Percentiles rank a stretch among this genome's conserved stretches.
Conservation (phyloP, 64 coral and sea anemone genomes). For the Pocillopora damicornis region DNA sequence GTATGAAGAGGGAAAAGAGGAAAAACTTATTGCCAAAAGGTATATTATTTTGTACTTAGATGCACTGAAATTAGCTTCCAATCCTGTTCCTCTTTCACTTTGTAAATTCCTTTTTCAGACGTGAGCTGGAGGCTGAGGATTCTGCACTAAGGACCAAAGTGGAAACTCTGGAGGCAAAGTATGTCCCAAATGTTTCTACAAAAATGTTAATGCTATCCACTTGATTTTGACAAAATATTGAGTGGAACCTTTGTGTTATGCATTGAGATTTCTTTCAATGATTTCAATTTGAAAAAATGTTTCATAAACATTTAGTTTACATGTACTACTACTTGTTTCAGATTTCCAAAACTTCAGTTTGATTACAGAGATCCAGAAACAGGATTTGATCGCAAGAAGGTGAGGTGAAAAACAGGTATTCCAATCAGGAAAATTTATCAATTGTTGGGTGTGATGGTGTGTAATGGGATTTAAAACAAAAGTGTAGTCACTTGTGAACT, state of each 20-base stretch:
- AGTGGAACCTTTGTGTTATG: no score
- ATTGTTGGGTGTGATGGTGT: no score
- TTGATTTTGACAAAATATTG: no score
- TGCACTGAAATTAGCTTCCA: neutral
- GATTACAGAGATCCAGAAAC: conserved; percentile 92
- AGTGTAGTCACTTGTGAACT: no score
- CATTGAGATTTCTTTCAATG: no score
- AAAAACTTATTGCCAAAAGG: conserved; percentile 69
- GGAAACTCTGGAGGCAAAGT: conserved; percentile 92
- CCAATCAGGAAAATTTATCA: no score
- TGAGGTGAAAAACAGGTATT: conserved; percentile 10
- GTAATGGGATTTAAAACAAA: no score
- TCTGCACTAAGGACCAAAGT: conserved; percentile 62
- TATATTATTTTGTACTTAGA: neutral
- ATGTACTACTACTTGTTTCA: conserved; percentile 9
- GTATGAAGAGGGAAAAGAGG: conserved; percentile 89
- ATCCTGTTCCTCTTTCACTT: neutral
- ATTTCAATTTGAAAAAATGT: no score
- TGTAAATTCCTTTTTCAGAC: conserved; percentile 12
- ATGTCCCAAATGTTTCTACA: neutral
- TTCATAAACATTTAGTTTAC: neutral
- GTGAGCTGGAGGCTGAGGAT: conserved; percentile 76
- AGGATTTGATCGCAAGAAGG: conserved; percentile 85
- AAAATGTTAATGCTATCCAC: neutral
- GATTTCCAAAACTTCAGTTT: conserved; percentile 97